These are phyloP conservation scores for Leucophenga montana DNA, from an alignment of 2,888 invertebrate genomes.

Conservation along the genomic window DNA sequence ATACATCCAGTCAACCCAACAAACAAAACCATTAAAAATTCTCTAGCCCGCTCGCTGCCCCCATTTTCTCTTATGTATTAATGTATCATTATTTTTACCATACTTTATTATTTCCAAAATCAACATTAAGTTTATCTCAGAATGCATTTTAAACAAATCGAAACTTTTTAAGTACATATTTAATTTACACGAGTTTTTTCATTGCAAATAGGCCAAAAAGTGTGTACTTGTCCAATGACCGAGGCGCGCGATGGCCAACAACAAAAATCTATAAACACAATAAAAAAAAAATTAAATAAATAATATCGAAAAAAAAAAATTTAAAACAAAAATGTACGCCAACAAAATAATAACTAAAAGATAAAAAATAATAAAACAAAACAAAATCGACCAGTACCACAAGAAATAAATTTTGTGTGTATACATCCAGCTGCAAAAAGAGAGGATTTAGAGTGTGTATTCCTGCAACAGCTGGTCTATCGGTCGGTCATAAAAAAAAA, in stretches of 20 bases:
- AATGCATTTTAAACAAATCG: slow-evolving; percentile 57
- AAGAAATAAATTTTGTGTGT: slow-evolving; percentile 29
- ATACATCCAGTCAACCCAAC: not conserved
- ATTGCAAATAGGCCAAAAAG: slow-evolving; percentile 74
- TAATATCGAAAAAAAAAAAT: slow-evolving; percentile 39
- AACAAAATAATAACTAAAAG: slow-evolving; percentile 53
- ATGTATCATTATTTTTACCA: slow-evolving; percentile 9
- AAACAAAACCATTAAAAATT: not conserved
- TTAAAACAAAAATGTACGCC: slow-evolving; percentile 42
- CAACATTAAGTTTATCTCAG: slow-evolving; percentile 43
- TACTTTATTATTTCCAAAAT: not conserved
- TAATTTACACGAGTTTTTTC: slow-evolving; percentile 74
- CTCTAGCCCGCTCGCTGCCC: not conserved
- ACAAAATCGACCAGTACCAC: slow-evolving; percentile 41
- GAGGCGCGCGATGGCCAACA: slow-evolving; percentile 74
- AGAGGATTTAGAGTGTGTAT: slow-evolving; percentile 17
- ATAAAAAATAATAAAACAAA: slow-evolving; percentile 45
- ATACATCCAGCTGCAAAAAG: not conserved
- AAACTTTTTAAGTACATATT: slow-evolving; percentile 56
- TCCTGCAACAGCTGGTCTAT: slow-evolving; percentile 41
- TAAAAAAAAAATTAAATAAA: slow-evolving; percentile 54
- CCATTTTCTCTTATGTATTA: slow-evolving; percentile 3
- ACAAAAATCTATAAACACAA: slow-evolving; percentile 64
- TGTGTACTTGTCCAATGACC: slow-evolving; percentile 74
- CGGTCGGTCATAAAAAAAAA: slow-evolving; percentile 24